Evolutionary conservation across 1,140 invertebrate species (phyloP), one percentile per base, ranked within the genome.

Genomic region (Laupala kohalensis): DNA sequence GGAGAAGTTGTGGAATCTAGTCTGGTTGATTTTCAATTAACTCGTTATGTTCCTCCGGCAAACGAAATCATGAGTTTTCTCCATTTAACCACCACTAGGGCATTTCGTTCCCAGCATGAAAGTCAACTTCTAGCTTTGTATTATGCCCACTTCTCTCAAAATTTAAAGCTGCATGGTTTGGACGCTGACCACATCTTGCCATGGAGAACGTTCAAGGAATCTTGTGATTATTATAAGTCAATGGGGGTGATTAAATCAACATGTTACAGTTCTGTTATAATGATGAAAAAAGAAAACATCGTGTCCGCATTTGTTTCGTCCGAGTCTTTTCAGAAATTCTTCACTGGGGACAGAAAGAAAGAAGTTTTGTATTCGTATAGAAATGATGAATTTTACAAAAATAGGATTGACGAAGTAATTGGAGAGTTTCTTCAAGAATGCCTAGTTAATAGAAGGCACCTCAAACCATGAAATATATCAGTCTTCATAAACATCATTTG

Each of bases 11-110:
- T 27, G 19, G 71, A 72, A 24, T 30, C 65, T 19, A 30, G 67
- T 5, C 53, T 72, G 13, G 67, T 72, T 28, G 37, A 72, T 53
- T 72, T 72, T 63, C 68, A 27, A 15, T 29, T 25, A 23, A 24
- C 64, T 64, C 71, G 71, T 5, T 72, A 72, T 25, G 62, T 53
- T 29, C 71, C 71, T 13, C 71, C 71, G 1, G 71, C 71, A 6
- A 26, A 30, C 64, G 71, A 72, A 53, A 66, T 72, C 19, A 26
- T 69, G 15, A 28, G 27, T 19, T 72, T 72, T 24, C 67, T 72
- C 0, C 71, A 72, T 28, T 53, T 69, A 15, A 64, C 71, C n/a
- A 72, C 71, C 12, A 62, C 67, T 53, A 6, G 71, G 26, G 67
- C 67, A 24, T 69, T 72, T 19, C 30, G 71, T 64, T 67, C 69